Evolutionary conservation across 2,113 vertebrate genomes (phyloP), one percentile per base, ranked within the genome.

Genomic region (Spea multiplicata): DNA sequence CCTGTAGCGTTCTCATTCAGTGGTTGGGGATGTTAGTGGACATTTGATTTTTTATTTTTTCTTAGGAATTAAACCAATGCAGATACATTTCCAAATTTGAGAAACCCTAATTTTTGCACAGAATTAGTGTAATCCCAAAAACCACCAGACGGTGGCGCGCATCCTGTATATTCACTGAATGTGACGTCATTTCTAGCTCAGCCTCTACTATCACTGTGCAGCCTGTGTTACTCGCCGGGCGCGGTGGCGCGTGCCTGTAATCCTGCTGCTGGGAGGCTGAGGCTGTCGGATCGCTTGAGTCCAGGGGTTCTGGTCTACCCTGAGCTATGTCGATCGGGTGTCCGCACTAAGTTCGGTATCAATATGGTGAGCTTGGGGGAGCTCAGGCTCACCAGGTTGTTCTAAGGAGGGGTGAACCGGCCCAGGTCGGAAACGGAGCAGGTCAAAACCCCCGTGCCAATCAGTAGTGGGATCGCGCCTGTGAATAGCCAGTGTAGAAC

Each of bases 201-300:
- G 65, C 6, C 3, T 10, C 65, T 67, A 52, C 13, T 45, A 6
- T 30, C 74, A 46, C 0, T 75, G 50, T 14, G 67, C 46, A 6
- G 61, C 2, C 16, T 0, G 3, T 0, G 0, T 0, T 0, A 1
- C 0, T 71, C 73, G 84, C 86, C 84, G 89, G 93, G 91, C 86
- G 87, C 82, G 68, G 93, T 93, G 94, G 93, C 92, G 90, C 84
- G 89, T 83, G 90, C 90, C 91, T 93, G 92, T 93, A 93, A 93
- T 94, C 92, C 92, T 86, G 93, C 84, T 81, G 78, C 90, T 16
- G 1, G 90, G 90, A 75, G 73, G 73, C 73, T 75, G 87, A 91
- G 90, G 82, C 79, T 78, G 86, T 86, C 6, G 91, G 91, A 92
- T 66, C 72, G 89, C 90, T 82, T 86, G 87, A 85, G 84, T 83